Percentiles rank a stretch among this genome's conserved stretches.
Conservation (phyloP, 1,140 invertebrate species). For the Chironomus tepperi region DNA sequence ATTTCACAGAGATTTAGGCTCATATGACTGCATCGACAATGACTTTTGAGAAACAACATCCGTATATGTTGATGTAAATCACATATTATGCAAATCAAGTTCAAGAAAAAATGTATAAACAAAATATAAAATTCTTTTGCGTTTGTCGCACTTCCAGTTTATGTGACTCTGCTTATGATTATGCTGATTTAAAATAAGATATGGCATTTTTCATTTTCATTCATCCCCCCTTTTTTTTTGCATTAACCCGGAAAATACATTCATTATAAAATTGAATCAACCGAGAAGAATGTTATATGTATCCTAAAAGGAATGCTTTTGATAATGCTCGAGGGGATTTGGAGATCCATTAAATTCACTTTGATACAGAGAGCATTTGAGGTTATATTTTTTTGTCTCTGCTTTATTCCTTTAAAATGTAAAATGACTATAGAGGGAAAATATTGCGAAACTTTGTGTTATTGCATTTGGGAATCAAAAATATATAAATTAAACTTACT, state of each 20-base stretch:
- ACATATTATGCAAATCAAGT: slow-evolving; percentile 20
- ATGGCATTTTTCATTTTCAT: background rate
- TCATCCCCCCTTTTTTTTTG: background rate
- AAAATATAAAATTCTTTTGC: background rate
- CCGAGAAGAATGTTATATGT: background rate
- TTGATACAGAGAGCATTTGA: slow-evolving; percentile 2
- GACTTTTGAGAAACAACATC: background rate
- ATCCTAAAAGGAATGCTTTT: background rate
- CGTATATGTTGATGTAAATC: background rate
- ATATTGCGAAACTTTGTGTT: background rate
- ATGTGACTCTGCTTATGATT: background rate
- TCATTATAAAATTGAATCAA: slow-evolving; percentile 23
- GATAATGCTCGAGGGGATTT: slow-evolving; percentile 5
- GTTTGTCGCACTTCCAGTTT: background rate
- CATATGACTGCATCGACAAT: background rate
- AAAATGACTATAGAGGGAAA: background rate
- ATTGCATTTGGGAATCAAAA: background rate
- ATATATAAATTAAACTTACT: background rate
- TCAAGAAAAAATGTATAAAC: slow-evolving; percentile 14
- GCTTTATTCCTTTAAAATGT: background rate
- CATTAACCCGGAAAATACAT: background rate
- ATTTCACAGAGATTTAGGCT: background rate
- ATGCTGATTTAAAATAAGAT: background rate
- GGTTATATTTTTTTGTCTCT: background rate
- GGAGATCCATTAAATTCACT: slow-evolving; percentile 5